These are phyloP conservation scores for Crypturellus tataupa DNA, from an alignment of 2,797 vertebrate species.

Conservation along the genomic window DNA sequence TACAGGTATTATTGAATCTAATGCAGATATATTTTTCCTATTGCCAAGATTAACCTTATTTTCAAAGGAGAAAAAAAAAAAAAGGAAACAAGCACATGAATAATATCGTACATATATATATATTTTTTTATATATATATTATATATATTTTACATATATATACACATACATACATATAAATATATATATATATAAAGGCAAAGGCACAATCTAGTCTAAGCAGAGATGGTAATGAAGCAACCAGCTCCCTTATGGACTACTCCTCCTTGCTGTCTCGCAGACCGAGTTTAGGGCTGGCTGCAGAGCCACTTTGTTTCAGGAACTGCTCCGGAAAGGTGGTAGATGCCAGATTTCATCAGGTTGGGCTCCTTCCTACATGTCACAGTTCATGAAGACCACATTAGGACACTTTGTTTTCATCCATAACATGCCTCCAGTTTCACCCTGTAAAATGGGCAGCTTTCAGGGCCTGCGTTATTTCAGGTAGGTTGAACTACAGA, in stretches of 20 bases:
- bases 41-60: background rate
- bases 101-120: rapidly evolving
- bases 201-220: background rate
- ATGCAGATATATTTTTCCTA: background rate
- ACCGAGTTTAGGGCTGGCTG: too few relatives aligned
- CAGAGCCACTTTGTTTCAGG: background rate
- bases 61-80: background rate
- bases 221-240: background rate
- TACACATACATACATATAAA: too few relatives aligned
- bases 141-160: too few relatives aligned
- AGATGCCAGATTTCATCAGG: background rate
- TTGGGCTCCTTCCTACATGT: background rate
- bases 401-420: background rate
- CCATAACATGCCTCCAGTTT: background rate
- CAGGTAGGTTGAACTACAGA: background rate
- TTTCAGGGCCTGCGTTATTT: background rate
- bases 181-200: background rate
- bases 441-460: background rate
- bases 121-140: too few relatives aligned
- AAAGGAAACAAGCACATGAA: background rate
- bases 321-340: background rate
- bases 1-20: background rate
- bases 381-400: background rate
- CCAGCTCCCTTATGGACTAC: background rate
- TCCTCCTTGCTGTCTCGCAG: background rate